Evolutionary conservation across 2,113 vertebrate genomes (phyloP), one percentile per base, ranked within the genome.

Genomic region (Myrmophylax atrothorax): DNA sequence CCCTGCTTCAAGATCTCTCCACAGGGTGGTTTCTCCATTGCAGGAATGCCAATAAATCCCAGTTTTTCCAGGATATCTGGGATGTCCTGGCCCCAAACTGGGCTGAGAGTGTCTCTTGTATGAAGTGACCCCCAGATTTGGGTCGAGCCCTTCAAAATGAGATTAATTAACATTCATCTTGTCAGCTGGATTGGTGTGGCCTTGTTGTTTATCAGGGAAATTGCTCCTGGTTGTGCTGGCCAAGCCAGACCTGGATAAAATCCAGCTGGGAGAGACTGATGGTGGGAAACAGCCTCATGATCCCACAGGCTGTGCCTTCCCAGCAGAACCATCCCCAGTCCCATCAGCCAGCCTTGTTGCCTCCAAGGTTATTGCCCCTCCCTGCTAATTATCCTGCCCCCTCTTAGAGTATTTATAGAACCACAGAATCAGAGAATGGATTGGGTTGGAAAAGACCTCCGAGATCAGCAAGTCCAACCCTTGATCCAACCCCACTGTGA

Each of bases 1-100:
- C 86, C 73, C 73, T 90, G 6, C 64, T 87, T 74, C 9, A 67
- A 81, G 46, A 14, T 26, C 46, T 67, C 68, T 31, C 46, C n/a
- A 5, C 18, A 0, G 2, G 7, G 20, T 80, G 29, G 25, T 40
- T 82, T 82, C 56, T 58, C n/a, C 77, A 31, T 1, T 1, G 4
- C 31, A 70, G 44, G 29, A 44, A 50, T 1, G 7, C 33, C 67
- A 70, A 74, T 18, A 40, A 66, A 78, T 46, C 20, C 10, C 38
- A 8, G 12, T 0, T 7, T 28, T 72, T 60, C 31, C n/a, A 49
- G 3, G 31, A 2, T 9, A 1, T 22, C 66, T 10, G n/a, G 3
- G 8, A 7, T 49, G 49, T 18, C 53, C 35, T 7, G 16, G 6
- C 60, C 26, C 40, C 55, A 15, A 2, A 5, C 31, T 3, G 17